Evolutionary conservation across 2,113 vertebrate genomes (phyloP).

Genomic region (Perccottus glenii): DNA sequence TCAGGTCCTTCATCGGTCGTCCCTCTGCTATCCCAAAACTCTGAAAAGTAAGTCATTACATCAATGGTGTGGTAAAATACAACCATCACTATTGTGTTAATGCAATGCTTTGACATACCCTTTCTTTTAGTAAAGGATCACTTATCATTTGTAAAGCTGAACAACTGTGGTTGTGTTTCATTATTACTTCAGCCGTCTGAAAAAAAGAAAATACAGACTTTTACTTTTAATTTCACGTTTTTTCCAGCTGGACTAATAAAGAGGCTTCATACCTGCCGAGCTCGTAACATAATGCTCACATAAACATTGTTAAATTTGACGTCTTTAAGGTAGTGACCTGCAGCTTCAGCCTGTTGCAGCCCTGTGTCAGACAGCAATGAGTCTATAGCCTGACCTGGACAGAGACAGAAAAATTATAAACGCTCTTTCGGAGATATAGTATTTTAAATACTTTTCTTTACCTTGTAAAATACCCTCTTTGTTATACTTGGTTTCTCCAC

Average conservation of each 20-base stretch:
- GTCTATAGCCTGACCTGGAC: constrained; percentile 88
- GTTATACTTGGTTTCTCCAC: constrained; percentile 93
- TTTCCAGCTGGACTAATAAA: too few species aligned
- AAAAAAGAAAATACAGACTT: constrained; percentile 33
- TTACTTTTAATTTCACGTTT: background rate
- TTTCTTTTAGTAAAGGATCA: constrained; percentile 88
- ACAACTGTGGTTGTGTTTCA: constrained; percentile 84
- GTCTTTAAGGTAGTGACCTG: constrained; percentile 84
- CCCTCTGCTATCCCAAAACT: constrained; percentile 91
- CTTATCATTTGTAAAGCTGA: constrained; percentile 76
- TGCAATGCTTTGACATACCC: constrained; percentile 75
- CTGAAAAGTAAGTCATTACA: constrained; percentile 64
- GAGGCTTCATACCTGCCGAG: constrained; percentile 80
- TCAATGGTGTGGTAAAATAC: background rate
- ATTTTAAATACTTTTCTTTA: constrained; percentile 37
- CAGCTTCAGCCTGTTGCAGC: constrained; percentile 86
- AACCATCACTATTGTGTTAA: background rate
- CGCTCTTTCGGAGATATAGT: too few species aligned
- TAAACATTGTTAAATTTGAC: constrained; percentile 88
- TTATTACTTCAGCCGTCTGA: constrained; percentile 87
- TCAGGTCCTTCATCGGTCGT: constrained; percentile 79
- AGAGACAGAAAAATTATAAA: background rate
- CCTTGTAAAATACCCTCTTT: constrained; percentile 94
- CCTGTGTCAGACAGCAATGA: constrained; percentile 86
- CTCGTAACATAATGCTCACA: constrained; percentile 88